These are phyloP conservation scores for Antigone vipio DNA, from an alignment of 2,113 vertebrate genomes.

Conservation along the genomic window DNA sequence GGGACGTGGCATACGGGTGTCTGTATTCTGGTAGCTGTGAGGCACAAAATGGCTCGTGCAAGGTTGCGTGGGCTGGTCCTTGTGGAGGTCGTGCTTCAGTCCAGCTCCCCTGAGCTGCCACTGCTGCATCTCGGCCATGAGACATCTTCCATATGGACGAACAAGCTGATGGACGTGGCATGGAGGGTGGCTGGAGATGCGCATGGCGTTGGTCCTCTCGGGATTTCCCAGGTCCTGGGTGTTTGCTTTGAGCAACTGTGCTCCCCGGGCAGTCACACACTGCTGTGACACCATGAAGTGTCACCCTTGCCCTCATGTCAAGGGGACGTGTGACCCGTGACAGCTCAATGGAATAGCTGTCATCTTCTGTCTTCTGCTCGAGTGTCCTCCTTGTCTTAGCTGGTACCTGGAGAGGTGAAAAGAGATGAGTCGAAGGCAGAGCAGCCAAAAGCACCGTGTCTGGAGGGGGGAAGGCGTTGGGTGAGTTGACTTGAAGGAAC, in stretches of 20 bases:
- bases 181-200: background rate
- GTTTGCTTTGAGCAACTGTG: accelerated
- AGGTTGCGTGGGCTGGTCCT: accelerated
- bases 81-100: accelerated
- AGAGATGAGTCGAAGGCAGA: background rate
- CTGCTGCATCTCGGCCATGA: background rate
- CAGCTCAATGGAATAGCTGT: background rate
- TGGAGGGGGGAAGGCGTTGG: accelerated
- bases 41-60: accelerated
- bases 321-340: background rate
- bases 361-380: background rate
- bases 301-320: background rate
- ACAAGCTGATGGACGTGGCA: accelerated
- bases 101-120: background rate
- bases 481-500: background rate
- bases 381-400: background rate
- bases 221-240: background rate
- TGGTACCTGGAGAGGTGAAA: background rate
- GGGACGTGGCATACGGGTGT: accelerated
- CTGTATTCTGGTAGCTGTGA: background rate
- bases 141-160: accelerated
- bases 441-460: background rate
- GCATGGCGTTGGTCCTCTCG: accelerated
- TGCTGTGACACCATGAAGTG: background rate
- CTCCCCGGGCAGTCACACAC: background rate